A percentile compares a stretch with the other conserved stretches of the same genome.
phyloP scores from a whole-genome alignment of 1,140 invertebrate species.

The Venturia canescens region DNA sequence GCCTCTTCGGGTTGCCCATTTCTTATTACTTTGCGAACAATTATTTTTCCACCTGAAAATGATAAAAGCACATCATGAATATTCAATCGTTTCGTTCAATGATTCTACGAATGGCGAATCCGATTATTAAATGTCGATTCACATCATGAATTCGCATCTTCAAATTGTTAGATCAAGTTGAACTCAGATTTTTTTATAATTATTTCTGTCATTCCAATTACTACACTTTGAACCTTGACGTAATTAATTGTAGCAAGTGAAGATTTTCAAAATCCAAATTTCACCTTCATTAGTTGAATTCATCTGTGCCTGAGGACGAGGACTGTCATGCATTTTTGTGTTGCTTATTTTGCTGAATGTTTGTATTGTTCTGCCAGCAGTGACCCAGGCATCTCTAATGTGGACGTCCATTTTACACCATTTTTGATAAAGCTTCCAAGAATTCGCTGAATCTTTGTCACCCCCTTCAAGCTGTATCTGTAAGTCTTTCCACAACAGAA shows the following conservation, averaged over 20 bases:
- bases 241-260: neutral
- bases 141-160: too few relatives aligned
- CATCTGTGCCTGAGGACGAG: slow-evolving; percentile 59
- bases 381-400: slow-evolving; percentile 85
- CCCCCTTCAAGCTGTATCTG: slow-evolving; percentile 79
- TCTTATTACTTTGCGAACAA: slow-evolving; percentile 72
- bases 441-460: slow-evolving; percentile 77
- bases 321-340: slow-evolving; percentile 74
- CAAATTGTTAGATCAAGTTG: too few relatives aligned
- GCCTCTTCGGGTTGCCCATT: slow-evolving; percentile 73
- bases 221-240: too few relatives aligned
- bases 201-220: too few relatives aligned
- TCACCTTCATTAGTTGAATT: slow-evolving; percentile 62
- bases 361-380: slow-evolving; percentile 86
- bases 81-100: too few relatives aligned
- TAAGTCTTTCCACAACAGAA: slow-evolving; percentile 87
- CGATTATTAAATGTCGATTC: too few relatives aligned
- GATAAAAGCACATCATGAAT: neutral
- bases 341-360: slow-evolving; percentile 79
- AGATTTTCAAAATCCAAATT: neutral
- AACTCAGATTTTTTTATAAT: too few relatives aligned
- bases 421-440: slow-evolving; percentile 88
- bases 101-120: too few relatives aligned
- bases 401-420: slow-evolving; percentile 87
- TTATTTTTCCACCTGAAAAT: slow-evolving; percentile 63